A percentile compares a stretch with the other conserved stretches of the same genome.
phyloP scores from a whole-genome alignment of 2,888 invertebrate species.

The Boloria euphrosyne region DNA sequence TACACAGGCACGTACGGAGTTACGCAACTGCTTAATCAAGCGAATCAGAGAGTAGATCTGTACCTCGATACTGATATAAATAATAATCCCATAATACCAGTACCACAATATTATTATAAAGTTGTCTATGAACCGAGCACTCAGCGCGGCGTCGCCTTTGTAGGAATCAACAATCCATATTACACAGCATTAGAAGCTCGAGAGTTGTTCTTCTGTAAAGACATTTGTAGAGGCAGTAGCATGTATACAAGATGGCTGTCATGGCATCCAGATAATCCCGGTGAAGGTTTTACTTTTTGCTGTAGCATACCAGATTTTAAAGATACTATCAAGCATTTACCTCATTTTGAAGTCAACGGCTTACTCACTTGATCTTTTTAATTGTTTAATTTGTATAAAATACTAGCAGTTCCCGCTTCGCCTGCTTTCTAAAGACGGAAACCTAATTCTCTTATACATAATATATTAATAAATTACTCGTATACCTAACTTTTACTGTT shows the following conservation, averaged over 20 bases:
- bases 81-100: slow-evolving; percentile 69
- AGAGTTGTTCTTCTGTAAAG: slow-evolving; percentile 71
- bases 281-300: slow-evolving; percentile 82
- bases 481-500: too few relatives aligned
- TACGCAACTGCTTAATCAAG: slow-evolving; percentile 73
- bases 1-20: slow-evolving; percentile 85
- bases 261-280: slow-evolving; percentile 76
- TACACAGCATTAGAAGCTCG: slow-evolving; percentile 54
- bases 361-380: slow-evolving; percentile 51
- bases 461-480: too few relatives aligned
- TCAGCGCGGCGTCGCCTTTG: slow-evolving; percentile 78
- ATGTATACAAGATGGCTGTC: slow-evolving; percentile 79
- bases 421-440: too few relatives aligned
- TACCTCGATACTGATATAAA: slow-evolving; percentile 64
- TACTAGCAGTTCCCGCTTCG: too few relatives aligned
- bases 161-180: slow-evolving; percentile 85
- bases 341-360: slow-evolving; percentile 71
- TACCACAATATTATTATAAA: slow-evolving; percentile 74
- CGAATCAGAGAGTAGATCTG: slow-evolving; percentile 60
- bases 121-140: slow-evolving; percentile 79
- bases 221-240: slow-evolving; percentile 71
- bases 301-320: slow-evolving; percentile 82
- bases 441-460: too few relatives aligned
- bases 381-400: slow-evolving; percentile 6
- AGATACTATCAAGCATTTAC: slow-evolving; percentile 74